These are phyloP conservation scores for Margaritifera margaritifera DNA, from an alignment of 2,888 invertebrate species.

Conservation along the genomic window DNA sequence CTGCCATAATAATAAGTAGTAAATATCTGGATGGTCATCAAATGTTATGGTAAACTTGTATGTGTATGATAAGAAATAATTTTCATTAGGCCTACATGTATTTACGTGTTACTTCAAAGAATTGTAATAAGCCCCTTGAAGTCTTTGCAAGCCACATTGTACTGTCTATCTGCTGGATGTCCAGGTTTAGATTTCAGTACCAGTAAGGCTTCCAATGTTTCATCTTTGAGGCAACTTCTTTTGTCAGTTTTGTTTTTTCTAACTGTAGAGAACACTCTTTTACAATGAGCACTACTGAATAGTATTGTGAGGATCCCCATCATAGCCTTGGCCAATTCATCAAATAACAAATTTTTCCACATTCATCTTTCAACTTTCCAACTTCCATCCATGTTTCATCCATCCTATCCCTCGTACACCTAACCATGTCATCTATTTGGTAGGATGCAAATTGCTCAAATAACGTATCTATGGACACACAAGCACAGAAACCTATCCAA, in stretches of 20 bases:
- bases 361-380: slow-evolving; percentile 21
- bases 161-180: not conserved
- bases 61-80: too few species aligned
- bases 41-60: too few species aligned
- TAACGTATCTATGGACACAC: slow-evolving; percentile 10
- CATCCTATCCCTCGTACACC: slow-evolving; percentile 14
- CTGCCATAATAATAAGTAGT: too few species aligned
- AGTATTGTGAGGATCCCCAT: slow-evolving; percentile 34
- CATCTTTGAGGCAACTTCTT: slow-evolving; percentile 16
- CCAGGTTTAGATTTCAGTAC: slow-evolving; percentile 23
- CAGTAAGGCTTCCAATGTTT: slow-evolving; percentile 28
- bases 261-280: slow-evolving; percentile 37
- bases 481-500: slow-evolving; percentile 25
- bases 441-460: slow-evolving; percentile 27
- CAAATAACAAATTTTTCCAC: slow-evolving; percentile 12
- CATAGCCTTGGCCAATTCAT: slow-evolving; percentile 26
- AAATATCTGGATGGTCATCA: too few species aligned
- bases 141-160: slow-evolving; percentile 1
- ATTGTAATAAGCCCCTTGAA: slow-evolving; percentile 10
- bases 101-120: too few species aligned
- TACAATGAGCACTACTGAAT: slow-evolving; percentile 40
- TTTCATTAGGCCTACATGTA: too few species aligned
- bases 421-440: slow-evolving; percentile 13
- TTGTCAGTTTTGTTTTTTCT: slow-evolving; percentile 38
- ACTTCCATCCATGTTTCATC: slow-evolving; percentile 26